Base-by-base conservation (phyloP, 2,888 invertebrate species). In the Thera obeliscata region DNA sequence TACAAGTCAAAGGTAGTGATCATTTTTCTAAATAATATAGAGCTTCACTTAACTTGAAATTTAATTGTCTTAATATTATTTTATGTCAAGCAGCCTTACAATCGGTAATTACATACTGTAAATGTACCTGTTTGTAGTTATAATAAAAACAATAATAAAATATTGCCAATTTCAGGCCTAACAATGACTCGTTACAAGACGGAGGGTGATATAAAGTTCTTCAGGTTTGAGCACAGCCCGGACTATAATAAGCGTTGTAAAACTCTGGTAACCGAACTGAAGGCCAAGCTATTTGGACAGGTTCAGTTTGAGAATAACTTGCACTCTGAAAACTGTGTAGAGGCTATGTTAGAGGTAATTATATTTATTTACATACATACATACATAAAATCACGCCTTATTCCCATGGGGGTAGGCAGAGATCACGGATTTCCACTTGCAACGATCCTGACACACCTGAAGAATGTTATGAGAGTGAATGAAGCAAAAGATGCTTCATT, bases 311-410 rank as follows among this genome's bases (percentile, higher is more conserved):
- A 64, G 1, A 61, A 38, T 43, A 52, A 58, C 11, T 41, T 64
- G 48, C 48, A 64, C 2, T 43, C 36, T 33, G 59, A 61, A 33
- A 56, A 7, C 35, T 50, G 46, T 8, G 76, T 88, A 0, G 90
- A 90, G 63, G 81, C 75, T 2, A 66, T 88, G 2, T 50, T 90
- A 0, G 82, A 87, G 81, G 90, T 89, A 69, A 9, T 41, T 56
- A 12, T 38, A 1, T 41, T 36, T 43, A 43, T 7, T 43, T 6
- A 22, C 22, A 22, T 22, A 22, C 22, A 22, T 22, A 22, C 22
- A 22, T 22, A 22, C 22, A 22, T 22, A 22, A 22, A 22, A 22
- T 22, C 22, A 22, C 22, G 22, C 22, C 22, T 22, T 22, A 22
- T 22, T 22, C 22, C 22, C 22, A 22, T 22, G 22, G 22, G 22